Evolutionary conservation across 2,888 invertebrate genomes (phyloP), one percentile per base, ranked within the genome.

Genomic region (Ophioninae sp.): DNA sequence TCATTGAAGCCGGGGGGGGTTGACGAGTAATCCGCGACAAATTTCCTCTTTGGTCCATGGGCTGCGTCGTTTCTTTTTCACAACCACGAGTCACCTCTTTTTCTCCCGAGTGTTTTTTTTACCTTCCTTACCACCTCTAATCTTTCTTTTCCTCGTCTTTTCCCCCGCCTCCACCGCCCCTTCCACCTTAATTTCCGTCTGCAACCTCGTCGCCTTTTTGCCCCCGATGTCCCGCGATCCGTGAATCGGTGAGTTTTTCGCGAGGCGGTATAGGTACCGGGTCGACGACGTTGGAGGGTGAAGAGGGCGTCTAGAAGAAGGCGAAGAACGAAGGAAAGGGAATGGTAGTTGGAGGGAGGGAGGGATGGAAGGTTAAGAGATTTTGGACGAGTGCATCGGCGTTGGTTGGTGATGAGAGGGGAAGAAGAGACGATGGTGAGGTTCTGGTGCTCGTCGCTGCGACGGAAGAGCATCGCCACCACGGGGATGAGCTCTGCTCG

Each of bases 311-410:
- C 64, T 37, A 41, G 78, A 63, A 71, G 79, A 56, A 68, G 72
- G 3, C 41, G 78, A 44, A 59, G 64, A 61, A 37, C 51, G 65
- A 20, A 20, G 63, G 9, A 20, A 23, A 23, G 30, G 30, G 30
- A 30, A 30, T 1, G 30, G 30, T 30, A 30, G 30, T 30, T 30
- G 30, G 3, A n/a, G 20, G 65, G 23, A 41, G 51, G 79, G 51
- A 17, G 75, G 79, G 64, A 82, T 73, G 87, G 87, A 89, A 88
- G 88, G 88, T 90, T 88, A 88, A 90, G 90, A 89, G 89, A 90
- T 90, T 90, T 90, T 87, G 89, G 90, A 88, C 88, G 89, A 90
- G 89, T 88, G 89, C 90, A 90, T 90, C 87, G 87, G 76, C 84
- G 81, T 82, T 79, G 65, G 72, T 39, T 75, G 71, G 39, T 6